Evolutionary conservation across 1,140 invertebrate species (phyloP), one percentile per base, ranked within the genome.

Genomic region (Formica exsecta): DNA sequence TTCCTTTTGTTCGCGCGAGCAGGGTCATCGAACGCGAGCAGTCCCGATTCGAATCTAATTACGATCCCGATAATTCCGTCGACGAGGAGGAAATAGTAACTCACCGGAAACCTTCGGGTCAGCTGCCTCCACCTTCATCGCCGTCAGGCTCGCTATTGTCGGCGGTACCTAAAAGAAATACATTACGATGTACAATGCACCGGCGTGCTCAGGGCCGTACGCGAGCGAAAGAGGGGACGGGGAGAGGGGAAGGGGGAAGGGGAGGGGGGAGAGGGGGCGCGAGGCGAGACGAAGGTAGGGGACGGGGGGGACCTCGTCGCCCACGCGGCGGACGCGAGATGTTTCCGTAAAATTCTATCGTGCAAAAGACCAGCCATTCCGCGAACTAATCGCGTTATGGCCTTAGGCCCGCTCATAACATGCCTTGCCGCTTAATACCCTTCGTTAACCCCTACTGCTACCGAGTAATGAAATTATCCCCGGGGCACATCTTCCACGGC

Each of bases 21-120:
- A 86, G 89, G 91, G 90, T 89, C 90, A 89, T 91, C 91, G 92
- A 92, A 92, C 87, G 89, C 87, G 70, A 44, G 66, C 76, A 68
- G 85, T 87, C 91, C 87, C 89, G 89, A 92, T 92, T 92, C 90
- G 91, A 92, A 92, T 92, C 89, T 92, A 88, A 92, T 92, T 92
- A 92, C 89, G 89, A 92, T 92, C 91, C 79, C 90, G 89, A 90
- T 92, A 92, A 92, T 92, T 92, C 89, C 91, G 87, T 87, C 91
- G 89, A 84, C 87, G 41, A 93, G 87, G 91, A 93, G 91, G 92
- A 93, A 93, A 93, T 92, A 91, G 91, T 91, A 92, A 95, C 95
- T 95, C 92, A 95, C 95, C 95, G 92, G 95, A 95, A 93, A 95
- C 94, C 92, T 95, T 95, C 89, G 94, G 93, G 92, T 95, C 95